A percentile compares a stretch with the other conserved stretches of the same genome.
phyloP scores from a whole-genome alignment of 1,140 invertebrate species.

The Micrasema longulum region DNA sequence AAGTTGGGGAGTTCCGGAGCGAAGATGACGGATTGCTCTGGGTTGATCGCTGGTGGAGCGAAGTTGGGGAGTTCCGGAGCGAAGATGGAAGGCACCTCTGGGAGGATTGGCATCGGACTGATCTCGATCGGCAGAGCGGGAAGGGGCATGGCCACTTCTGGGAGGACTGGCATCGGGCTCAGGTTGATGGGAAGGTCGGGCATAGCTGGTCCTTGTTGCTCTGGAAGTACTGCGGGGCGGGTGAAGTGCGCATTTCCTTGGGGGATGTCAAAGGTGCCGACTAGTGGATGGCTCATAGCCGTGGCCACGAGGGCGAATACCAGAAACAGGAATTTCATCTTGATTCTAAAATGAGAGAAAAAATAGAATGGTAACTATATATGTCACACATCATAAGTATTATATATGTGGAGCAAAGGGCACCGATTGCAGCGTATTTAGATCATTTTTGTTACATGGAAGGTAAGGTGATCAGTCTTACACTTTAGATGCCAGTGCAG shows the following conservation, averaged over 20 bases:
- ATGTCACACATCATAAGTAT: no score
- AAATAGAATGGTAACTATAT: no score
- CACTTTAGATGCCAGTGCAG: no score
- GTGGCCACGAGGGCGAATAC: slow-evolving; percentile 11
- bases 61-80: background rate
- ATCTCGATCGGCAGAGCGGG: no score
- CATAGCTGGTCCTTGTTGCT: background rate
- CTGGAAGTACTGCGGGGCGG: background rate
- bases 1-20: background rate
- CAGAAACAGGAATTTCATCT: slow-evolving; percentile 17
- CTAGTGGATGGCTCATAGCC: background rate
- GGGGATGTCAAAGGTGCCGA: slow-evolving; percentile 1
- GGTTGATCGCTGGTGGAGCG: background rate
- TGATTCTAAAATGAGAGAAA: no score
- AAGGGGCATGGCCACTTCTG: background rate
- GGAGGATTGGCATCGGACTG: background rate
- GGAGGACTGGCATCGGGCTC: background rate
- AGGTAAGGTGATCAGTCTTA: no score
- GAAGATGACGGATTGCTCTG: background rate
- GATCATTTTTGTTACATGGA: no score
- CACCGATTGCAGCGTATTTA: no score
- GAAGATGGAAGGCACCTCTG: background rate
- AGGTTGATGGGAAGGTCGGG: slow-evolving; percentile 13
- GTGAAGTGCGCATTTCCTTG: no score
- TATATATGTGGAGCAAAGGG: no score